phyloP scores from a whole-genome alignment of 2,113 vertebrate genomes.

The Bungarus multicinctus region DNA sequence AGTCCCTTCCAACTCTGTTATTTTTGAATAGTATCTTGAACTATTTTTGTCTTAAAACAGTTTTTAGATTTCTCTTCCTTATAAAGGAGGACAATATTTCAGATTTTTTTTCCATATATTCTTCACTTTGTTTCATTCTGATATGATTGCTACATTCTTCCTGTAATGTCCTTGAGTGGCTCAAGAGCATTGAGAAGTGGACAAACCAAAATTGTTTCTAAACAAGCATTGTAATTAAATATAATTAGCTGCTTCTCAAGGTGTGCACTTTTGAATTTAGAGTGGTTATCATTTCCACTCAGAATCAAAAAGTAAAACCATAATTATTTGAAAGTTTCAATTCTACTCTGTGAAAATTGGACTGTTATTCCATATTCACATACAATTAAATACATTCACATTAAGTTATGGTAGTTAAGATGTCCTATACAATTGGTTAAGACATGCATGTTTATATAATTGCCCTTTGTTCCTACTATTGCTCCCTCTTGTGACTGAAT shows the following conservation, averaged over 20 bases:
- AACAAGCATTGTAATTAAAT: not conserved
- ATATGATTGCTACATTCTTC: not conserved
- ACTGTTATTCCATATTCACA: not conserved
- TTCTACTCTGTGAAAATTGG: not conserved
- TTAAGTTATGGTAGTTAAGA: not conserved
- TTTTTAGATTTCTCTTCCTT: not conserved
- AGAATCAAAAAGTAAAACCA: not conserved
- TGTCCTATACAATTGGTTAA: not conserved
- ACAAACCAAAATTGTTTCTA: not conserved
- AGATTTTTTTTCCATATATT: not conserved
- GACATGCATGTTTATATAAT: not conserved
- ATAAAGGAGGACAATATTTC: not conserved
- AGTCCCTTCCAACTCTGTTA: too few species aligned
- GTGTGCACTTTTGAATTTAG: not conserved
- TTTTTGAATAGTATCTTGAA: not conserved
- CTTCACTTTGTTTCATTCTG: not conserved
- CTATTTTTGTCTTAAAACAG: not conserved
- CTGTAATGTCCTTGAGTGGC: not conserved
- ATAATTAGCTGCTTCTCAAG: not conserved
- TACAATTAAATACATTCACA: not conserved
- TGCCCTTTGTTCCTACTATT: not conserved
- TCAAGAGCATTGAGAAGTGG: not conserved
- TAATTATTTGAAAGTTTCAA: not conserved
- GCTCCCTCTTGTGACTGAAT: not conserved
- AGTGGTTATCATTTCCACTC: not conserved